Evolutionary conservation across 2,888 invertebrate species (phyloP).

Genomic region (Lasiommata megera): DNA sequence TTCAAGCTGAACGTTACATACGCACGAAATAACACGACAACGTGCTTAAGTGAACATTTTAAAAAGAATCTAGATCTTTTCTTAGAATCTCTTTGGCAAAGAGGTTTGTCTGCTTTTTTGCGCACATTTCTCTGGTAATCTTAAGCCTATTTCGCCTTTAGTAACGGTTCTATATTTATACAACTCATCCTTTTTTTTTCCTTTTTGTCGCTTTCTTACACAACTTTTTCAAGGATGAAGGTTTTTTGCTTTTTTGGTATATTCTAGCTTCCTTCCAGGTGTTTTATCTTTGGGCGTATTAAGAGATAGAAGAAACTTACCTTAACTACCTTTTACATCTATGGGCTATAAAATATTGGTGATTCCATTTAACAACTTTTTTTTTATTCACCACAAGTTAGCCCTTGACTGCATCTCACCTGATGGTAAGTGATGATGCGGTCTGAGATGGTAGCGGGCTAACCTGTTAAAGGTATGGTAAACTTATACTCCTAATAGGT

Average conservation of each 20-base stretch:
- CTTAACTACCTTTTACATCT: too few species aligned
- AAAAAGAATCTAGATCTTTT: constrained; percentile 18
- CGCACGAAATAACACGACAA: constrained; percentile 28
- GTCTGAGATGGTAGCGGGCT: too few species aligned
- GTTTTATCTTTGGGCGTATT: too few species aligned
- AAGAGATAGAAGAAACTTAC: too few species aligned
- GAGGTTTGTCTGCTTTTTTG: constrained; percentile 7
- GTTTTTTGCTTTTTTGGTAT: background rate
- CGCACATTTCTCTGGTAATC: constrained; percentile 8
- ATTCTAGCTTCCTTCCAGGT: background rate
- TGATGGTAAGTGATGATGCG: too few species aligned
- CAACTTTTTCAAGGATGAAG: background rate
- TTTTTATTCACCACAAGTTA: too few species aligned
- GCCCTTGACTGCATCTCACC: too few species aligned
- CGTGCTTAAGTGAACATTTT: constrained; percentile 28
- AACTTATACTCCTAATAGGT: too few species aligned
- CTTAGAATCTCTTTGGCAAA: constrained; percentile 16
- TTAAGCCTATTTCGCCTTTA: background rate
- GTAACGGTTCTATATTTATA: background rate
- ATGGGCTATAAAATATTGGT: too few species aligned
- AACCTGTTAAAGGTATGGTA: too few species aligned
- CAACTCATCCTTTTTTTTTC: background rate
- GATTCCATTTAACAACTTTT: too few species aligned
- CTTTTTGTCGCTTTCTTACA: background rate
- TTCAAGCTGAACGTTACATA: constrained; percentile 30